These are phyloP conservation scores for Holacanthus passer DNA, from an alignment of 2,113 vertebrate genomes.

Conservation along the genomic window DNA sequence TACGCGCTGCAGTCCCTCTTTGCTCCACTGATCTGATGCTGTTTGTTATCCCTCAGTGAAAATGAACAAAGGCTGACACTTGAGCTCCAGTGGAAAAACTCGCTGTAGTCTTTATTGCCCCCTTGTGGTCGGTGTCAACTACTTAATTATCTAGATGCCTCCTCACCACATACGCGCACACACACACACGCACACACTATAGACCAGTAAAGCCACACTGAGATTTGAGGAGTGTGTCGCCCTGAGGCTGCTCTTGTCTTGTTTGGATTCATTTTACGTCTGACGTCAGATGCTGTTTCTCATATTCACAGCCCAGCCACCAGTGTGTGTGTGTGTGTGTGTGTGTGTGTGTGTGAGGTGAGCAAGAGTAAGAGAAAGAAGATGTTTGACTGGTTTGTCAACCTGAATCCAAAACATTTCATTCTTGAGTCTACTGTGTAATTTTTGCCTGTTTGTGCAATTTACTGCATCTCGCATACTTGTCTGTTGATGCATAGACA, in stretches of 20 bases:
- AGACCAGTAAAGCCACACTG: slow-evolving; percentile 17
- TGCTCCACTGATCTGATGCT: slow-evolving; percentile 52
- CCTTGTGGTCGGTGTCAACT: slow-evolving; percentile 39
- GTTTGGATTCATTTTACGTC: slow-evolving; percentile 51
- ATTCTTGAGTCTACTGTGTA: background rate
- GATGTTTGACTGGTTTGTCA: slow-evolving; percentile 52
- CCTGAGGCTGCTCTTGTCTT: slow-evolving; percentile 47
- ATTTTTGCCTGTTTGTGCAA: slow-evolving; percentile 6
- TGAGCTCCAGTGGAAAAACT: slow-evolving; percentile 31
- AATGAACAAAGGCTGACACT: slow-evolving; percentile 59
- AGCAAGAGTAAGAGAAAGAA: background rate
- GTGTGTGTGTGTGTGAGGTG: too few species aligned
- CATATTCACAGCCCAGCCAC: slow-evolving; percentile 20
- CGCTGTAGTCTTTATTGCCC: slow-evolving; percentile 41
- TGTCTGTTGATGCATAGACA: background rate
- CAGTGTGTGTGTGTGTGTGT: background rate
- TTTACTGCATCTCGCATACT: background rate
- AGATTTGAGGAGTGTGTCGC: slow-evolving; percentile 14
- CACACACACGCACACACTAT: background rate
- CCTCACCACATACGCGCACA: slow-evolving; percentile 14
- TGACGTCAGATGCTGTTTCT: slow-evolving; percentile 59
- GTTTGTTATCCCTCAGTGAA: slow-evolving; percentile 35
- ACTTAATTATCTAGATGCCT: background rate
- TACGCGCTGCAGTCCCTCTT: slow-evolving; percentile 30
- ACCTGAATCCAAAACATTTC: slow-evolving; percentile 28